Percentiles rank a stretch among this genome's conserved stretches.
phyloP scores from a whole-genome alignment of 2,888 invertebrate genomes.

The Drosophila meridionalis region DNA sequence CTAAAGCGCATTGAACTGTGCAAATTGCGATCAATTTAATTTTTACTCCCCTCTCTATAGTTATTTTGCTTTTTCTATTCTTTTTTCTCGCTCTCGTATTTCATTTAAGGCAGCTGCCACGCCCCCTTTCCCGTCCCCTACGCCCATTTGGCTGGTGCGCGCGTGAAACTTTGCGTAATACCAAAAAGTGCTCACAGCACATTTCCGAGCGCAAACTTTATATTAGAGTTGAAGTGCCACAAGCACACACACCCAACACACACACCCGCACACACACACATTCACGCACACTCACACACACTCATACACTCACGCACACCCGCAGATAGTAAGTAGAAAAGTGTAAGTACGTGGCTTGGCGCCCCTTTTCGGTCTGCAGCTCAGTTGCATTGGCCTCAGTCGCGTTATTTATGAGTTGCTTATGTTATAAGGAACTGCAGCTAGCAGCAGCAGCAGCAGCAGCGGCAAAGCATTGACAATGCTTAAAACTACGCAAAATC shows the following conservation, averaged over 20 bases:
- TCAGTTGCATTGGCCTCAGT: conserved; percentile 55
- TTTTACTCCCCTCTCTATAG: conserved; percentile 48
- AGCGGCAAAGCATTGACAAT: conserved; percentile 52
- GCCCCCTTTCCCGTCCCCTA: background rate
- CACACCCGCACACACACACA: conserved; percentile 3
- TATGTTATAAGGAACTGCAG: conserved; percentile 75
- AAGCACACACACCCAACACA: conserved; percentile 50
- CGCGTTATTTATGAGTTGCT: conserved; percentile 78
- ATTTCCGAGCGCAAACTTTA: conserved; percentile 77
- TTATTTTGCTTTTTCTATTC: conserved; percentile 19
- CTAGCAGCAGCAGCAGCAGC: conserved; percentile 28
- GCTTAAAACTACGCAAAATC: conserved; percentile 37
- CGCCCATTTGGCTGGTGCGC: conserved; percentile 22
- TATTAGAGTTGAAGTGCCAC: conserved; percentile 78
- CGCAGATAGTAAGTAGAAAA: conserved; percentile 62
- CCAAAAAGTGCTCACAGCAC: conserved; percentile 78
- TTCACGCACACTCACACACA: conserved; percentile 3
- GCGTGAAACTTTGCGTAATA: conserved; percentile 75
- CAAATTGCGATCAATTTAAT: conserved; percentile 81
- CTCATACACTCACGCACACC: conserved; percentile 33
- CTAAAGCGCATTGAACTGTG: conserved; percentile 81
- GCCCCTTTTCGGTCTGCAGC: conserved; percentile 14
- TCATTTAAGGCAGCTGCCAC: conserved; percentile 57
- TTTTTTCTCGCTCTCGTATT: conserved; percentile 31
- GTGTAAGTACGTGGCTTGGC: conserved; percentile 68